Evolutionary conservation across 2,888 invertebrate species (phyloP), one percentile per base, ranked within the genome.

Genomic region (Drosophila macrothrix): DNA sequence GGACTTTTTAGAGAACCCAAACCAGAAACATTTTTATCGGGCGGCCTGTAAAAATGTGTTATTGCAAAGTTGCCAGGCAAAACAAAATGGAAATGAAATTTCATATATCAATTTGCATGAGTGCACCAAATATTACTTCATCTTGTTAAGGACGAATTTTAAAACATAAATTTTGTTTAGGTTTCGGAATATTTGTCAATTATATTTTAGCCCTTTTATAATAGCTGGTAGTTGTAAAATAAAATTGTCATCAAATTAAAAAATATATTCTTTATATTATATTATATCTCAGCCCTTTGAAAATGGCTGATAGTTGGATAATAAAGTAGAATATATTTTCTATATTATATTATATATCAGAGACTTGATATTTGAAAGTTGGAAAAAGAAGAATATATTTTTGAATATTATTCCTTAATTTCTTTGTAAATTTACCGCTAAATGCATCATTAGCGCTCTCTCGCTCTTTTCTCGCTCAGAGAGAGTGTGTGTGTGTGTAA

Each of bases 351-450:
- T 16, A 35, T 5, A 16, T 35, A 35, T 14, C 14, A 14, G 5
- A 35, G 4, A 35, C 33, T 33, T 33, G 2, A 35, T 35, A 35
- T 4, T 35, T 14, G 14, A 35, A 35, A 35, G 33, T 33, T 33
- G 33, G 14, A 46, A 46, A 46, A 46, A 25, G 7, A 25, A 7
- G 43, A 22, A 9, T 25, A 9, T 25, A 46, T 46, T 46, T 46
- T 46, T 25, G 4, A 46, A 25, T 25, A 5, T 37, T 39, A 54
- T 59, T 58, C 28, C 31, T 49, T 50, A 49, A 14, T 49, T 62
- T 41, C 37, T 63, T 33, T 76, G 66, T 66, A 75, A 25, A 68
- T 82, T 71, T 82, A 66, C 80, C 76, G 79, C 71, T 73, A 76
- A 67, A 53, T 64, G 63, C 67, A 70, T 77, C 54, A 73, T 80